Evolutionary conservation across 1,140 invertebrate genomes (phyloP), one percentile per base, ranked within the genome.

Genomic region (Ceratitis capitata): DNA sequence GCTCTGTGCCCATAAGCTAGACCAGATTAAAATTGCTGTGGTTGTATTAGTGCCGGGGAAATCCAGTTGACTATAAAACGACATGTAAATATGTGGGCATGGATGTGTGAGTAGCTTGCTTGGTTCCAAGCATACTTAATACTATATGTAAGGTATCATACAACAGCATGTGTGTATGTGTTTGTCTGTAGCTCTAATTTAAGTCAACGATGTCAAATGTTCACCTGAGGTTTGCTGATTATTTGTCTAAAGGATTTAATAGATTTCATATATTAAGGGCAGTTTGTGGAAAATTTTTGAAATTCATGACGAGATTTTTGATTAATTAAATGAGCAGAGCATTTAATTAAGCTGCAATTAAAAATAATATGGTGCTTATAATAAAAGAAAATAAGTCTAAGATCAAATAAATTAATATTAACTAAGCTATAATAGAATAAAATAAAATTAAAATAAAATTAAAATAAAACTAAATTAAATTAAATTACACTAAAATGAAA

Each of bases 21-120:
- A n/a, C 19, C 3, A 78, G 69, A 78, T 78, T 78, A 78, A 78
- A 42, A 78, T 47, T 45, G 12, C n/a, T 69, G 61, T 69, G 32
- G 61, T 35, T 35, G 61, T 69, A 14, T 2, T 39, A 35, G 32
- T 69, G 9, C 29, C 39, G 5, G 61, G 16, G 39, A 35, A n/a
- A 56, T 56, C n/a, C 3, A 56, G 51, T 56, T n/a, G 51, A 35
- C 29, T 32, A 16, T 64, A 23, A 9, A 6, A 58, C 2, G 7
- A 23, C 26, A 58, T 26, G 26, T 23, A 9, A 58, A 26, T 58
- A 12, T 58, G 56, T 5, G 9, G 23, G 19, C 10, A 3, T 58
- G 23, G 23, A n/a, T 9, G 56, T 58, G 56, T 58, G 56, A 26
- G 10, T 23, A 56, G 51, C n/a, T 23, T 61, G 26, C 12, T 26